Evolutionary conservation across 2,888 invertebrate species (phyloP).

Genomic region (Neocrepidodera transversa): DNA sequence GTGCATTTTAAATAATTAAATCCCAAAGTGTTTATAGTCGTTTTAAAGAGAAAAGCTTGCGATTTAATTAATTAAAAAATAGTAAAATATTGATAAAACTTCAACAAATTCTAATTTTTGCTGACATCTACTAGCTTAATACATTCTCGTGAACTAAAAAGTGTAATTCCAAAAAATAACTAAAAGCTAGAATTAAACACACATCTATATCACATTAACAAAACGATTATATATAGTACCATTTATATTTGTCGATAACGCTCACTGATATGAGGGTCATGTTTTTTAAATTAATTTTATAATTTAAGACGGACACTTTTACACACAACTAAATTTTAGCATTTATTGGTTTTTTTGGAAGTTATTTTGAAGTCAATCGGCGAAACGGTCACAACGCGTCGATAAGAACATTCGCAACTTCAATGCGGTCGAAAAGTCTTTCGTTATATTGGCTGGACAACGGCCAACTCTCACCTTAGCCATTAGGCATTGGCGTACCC

Average conservation of each 20-base stretch:
- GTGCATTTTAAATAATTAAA: no score
- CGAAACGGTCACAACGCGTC: conserved; percentile 36
- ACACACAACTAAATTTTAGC: not conserved
- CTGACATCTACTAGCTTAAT: conserved; percentile 16
- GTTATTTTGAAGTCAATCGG: conserved; percentile 15
- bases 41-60: no score
- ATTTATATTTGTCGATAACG: conserved; percentile 51
- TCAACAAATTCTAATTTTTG: not conserved
- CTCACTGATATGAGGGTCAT: conserved; percentile 52
- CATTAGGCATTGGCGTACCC: conserved; percentile 35
- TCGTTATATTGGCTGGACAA: conserved; percentile 47
- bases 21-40: no score
- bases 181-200: conserved; percentile 19
- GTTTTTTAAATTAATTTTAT: conserved; percentile 18
- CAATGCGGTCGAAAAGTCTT: conserved; percentile 49
- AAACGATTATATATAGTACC: conserved; percentile 45
- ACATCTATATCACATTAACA: conserved; percentile 24
- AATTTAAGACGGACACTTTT: conserved; percentile 10
- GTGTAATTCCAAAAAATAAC: conserved; percentile 9
- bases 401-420: conserved; percentile 45
- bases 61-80: no score
- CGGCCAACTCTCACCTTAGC: conserved; percentile 40
- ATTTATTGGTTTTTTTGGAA: not conserved
- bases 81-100: no score
- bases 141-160: conserved; percentile 8